A percentile compares a stretch with the other conserved stretches of the same genome.
These are phyloP conservation scores for Drosophila formosana DNA, from an alignment of 2,888 invertebrate genomes.

Conservation along the genomic window DNA sequence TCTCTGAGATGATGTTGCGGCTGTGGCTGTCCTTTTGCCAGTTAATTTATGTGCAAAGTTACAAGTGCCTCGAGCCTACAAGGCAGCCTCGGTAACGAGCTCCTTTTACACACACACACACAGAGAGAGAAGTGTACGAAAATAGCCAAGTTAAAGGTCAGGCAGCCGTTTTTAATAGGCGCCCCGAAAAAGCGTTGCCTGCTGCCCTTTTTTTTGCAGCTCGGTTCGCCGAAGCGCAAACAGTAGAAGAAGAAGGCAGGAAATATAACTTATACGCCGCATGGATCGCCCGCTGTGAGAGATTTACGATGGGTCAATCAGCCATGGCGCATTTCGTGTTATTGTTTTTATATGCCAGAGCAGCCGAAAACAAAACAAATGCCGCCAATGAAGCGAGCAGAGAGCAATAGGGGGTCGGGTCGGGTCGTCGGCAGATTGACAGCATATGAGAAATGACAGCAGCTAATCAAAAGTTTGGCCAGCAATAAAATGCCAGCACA, in stretches of 20 bases:
- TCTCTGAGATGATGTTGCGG: constrained; percentile 21
- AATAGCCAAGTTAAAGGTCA: constrained; percentile 57
- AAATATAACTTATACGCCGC: constrained; percentile 55
- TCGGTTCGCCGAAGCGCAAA: constrained; percentile 37
- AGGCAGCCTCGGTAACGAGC: constrained; percentile 52
- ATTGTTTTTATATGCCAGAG: constrained; percentile 61
- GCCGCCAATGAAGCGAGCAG: constrained; percentile 5
- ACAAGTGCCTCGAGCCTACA: constrained; percentile 71
- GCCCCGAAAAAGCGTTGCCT: constrained; percentile 21
- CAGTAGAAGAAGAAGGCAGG: neutral
- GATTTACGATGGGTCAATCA: constrained; percentile 77
- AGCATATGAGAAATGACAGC: constrained; percentile 58
- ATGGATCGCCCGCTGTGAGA: constrained; percentile 61
- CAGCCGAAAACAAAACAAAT: constrained; percentile 30
- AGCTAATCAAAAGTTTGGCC: constrained; percentile 66
- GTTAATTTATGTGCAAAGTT: constrained; percentile 80
- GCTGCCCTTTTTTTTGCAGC: constrained; percentile 29
- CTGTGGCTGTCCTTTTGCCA: constrained; percentile 67
- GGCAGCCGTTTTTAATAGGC: constrained; percentile 57
- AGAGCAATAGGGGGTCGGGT: neutral
- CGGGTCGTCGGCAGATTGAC: neutral
- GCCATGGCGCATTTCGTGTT: constrained; percentile 61
- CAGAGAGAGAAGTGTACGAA: constrained; percentile 18
- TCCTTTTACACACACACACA: constrained; percentile 49
- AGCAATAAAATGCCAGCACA: constrained; percentile 12